Percentiles rank a stretch among this genome's conserved stretches.
Conservation (phyloP, 2,888 invertebrate genomes). For the Harpagoxenus sublaevis region DNA sequence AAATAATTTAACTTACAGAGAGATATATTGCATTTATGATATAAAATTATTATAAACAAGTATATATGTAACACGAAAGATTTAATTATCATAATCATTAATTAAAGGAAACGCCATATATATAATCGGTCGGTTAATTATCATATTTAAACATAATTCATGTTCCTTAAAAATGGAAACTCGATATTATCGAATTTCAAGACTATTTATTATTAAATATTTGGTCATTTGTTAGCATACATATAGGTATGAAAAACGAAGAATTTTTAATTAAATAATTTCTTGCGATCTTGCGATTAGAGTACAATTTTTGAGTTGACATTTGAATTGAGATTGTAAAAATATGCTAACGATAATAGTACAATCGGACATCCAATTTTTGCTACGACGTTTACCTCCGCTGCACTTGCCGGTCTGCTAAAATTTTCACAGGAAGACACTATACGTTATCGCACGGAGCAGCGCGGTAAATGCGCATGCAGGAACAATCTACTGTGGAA, state of each 20-base stretch:
- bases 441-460: constrained; percentile 1
- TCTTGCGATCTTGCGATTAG: neutral
- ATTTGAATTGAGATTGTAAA: neutral
- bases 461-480: constrained; percentile 42
- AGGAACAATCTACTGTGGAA: constrained; percentile 32
- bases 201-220: neutral
- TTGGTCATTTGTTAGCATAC: too few relatives aligned
- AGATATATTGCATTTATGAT: neutral
- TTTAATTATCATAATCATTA: constrained; percentile 10
- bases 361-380: neutral
- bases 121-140: too few relatives aligned
- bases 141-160: constrained; percentile 5
- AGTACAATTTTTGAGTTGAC: neutral
- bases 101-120: too few relatives aligned
- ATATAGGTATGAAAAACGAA: neutral
- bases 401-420: neutral
- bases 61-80: neutral
- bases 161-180: neutral
- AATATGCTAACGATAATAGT: neutral
- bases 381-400: neutral
- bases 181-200: neutral
- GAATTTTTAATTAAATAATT: neutral
- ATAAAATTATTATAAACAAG: neutral
- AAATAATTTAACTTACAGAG: neutral
- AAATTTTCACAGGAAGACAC: constrained; percentile 7